A percentile compares a stretch with the other conserved stretches of the same genome.
Conservation (phyloP, 2,113 vertebrate genomes). For the Cichladusa arquata region DNA sequence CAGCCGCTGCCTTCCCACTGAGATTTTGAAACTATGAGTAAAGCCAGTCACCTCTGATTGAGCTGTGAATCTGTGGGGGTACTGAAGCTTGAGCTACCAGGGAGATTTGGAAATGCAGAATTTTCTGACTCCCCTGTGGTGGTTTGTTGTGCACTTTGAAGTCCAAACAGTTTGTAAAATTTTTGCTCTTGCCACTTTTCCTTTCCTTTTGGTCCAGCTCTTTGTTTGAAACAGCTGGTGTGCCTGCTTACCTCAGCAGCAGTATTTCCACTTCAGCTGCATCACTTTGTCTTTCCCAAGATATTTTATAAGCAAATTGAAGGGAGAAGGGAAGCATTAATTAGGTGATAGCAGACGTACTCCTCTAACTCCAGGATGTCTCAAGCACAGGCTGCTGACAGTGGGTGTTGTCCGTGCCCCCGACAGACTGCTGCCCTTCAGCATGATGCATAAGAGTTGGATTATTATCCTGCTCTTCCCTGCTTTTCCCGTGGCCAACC, state of each 20-base stretch:
- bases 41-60: neutral
- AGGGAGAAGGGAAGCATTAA: neutral
- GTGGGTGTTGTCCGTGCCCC: neutral
- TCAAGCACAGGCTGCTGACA: neutral
- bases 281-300: neutral
- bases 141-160: neutral
- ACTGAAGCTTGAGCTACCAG: neutral
- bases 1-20: neutral
- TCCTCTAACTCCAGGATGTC: neutral
- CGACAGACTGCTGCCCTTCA: neutral
- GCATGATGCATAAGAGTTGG: accelerated
- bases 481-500: neutral
- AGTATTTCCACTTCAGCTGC: neutral
- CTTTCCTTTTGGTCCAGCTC: neutral
- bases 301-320: accelerated
- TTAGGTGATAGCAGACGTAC: neutral
- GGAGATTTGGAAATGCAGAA: neutral
- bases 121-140: neutral
- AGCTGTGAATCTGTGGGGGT: neutral
- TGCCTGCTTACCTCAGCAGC: neutral
- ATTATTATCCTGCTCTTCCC: neutral
- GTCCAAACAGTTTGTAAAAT: accelerated
- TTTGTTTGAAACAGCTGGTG: neutral
- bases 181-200: neutral
- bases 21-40: neutral